Evolutionary conservation across 2,888 invertebrate genomes (phyloP).

Genomic region (Schizotus pectinicornis): DNA sequence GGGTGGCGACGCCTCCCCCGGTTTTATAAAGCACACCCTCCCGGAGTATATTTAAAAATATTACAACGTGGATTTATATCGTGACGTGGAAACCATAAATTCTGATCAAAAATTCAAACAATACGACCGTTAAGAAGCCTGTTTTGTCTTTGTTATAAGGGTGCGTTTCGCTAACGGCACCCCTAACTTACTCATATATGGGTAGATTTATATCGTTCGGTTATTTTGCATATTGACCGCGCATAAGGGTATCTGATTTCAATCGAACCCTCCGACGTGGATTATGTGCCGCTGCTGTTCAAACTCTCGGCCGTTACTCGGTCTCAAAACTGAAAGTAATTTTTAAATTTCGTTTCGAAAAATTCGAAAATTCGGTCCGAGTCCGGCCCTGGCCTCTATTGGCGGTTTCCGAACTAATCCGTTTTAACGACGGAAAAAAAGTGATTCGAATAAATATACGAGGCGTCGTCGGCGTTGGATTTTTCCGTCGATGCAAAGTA

Average conservation of each 20-base stretch:
- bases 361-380: too few species aligned
- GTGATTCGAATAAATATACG: conserved; percentile 12
- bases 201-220: conserved; percentile 31
- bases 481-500: conserved; percentile 30
- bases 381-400: too few species aligned
- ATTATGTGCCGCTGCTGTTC: too few species aligned
- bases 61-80: conserved; percentile 52
- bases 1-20: conserved; percentile 15
- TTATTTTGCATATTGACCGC: conserved; percentile 44
- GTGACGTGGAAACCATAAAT: conserved; percentile 52
- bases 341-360: too few species aligned
- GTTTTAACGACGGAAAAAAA: conserved; percentile 32
- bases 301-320: too few species aligned
- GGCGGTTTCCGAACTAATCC: conserved; percentile 19
- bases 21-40: conserved; percentile 29
- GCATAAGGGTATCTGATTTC: conserved; percentile 38
- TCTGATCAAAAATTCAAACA: conserved; percentile 52
- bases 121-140: conserved; percentile 37
- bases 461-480: neutral
- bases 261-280: conserved; percentile 32
- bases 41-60: conserved; percentile 45
- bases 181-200: conserved; percentile 24
- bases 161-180: conserved; percentile 28
- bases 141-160: conserved; percentile 33
- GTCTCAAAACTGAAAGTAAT: too few species aligned